Conservation (phyloP, 2,797 vertebrate genomes). For the Sarcophilus harrisii region DNA sequence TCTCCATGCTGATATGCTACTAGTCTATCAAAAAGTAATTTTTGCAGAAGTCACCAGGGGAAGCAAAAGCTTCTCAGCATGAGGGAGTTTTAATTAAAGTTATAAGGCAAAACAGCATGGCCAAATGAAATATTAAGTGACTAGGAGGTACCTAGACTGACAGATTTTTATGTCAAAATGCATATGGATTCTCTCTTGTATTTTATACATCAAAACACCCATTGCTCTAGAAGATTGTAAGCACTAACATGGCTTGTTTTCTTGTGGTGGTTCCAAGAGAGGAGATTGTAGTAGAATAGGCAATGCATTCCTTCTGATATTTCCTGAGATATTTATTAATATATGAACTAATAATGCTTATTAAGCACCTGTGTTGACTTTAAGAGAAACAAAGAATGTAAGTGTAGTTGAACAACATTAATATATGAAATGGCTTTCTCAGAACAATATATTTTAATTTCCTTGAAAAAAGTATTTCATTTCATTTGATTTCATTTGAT, state of each 20-base stretch:
- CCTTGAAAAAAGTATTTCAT: constrained; percentile 66
- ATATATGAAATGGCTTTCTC: constrained; percentile 65
- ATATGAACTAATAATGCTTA: constrained; percentile 71
- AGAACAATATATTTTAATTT: constrained; percentile 77
- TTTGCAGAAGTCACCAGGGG: constrained; percentile 48
- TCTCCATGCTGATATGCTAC: constrained; percentile 1
- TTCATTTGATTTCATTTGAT: constrained; percentile 67
- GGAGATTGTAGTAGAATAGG: constrained; percentile 60
- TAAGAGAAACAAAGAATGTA: constrained; percentile 71
- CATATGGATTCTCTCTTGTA: constrained; percentile 43
- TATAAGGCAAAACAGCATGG: constrained; percentile 30
- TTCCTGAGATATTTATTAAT: constrained; percentile 78
- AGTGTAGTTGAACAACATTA: constrained; percentile 58
- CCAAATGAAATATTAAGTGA: constrained; percentile 45
- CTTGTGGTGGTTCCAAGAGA: constrained; percentile 64
- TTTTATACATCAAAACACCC: constrained; percentile 72
- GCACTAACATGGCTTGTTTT: constrained; percentile 71
- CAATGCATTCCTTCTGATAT: constrained; percentile 70
- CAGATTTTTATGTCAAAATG: constrained; percentile 51
- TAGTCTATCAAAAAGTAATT: constrained; percentile 40
- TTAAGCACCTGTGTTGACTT: constrained; percentile 72
- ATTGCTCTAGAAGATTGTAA: constrained; percentile 64
- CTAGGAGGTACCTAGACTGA: constrained; percentile 49
- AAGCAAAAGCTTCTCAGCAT: constrained; percentile 65
- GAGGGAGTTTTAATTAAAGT: constrained; percentile 59